Base-by-base conservation (phyloP, 2,797 vertebrate species). In the Macroramphosus scolopax region DNA sequence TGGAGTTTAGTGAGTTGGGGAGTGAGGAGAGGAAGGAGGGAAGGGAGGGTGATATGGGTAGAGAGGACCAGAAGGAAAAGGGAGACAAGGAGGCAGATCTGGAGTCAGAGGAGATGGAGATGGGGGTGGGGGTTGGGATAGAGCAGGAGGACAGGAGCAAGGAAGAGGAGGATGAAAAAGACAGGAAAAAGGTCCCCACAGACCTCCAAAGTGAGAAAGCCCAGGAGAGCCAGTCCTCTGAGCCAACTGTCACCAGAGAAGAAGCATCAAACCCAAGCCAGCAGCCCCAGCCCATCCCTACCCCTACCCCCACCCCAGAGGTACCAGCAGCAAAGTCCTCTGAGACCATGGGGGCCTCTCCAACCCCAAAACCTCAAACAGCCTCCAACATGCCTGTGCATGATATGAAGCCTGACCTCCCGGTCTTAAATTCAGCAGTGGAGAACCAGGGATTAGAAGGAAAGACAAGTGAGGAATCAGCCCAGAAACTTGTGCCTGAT, bases 21-120 rank as follows among this genome's bases (percentile, higher is more conserved):
- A 84, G 82, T 51, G 87, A 85, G 58, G 80, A 81, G 72, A 87
- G 89, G 68, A 83, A 28, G 31, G 38, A 20, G 28, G 24, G 17
- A 4, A 14, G 3, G 4, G 20, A 26, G 66, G 80, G 87, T 16
- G 87, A 91, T 68, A 89, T 92, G 71, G 82, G 86, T 20, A 57
- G 12, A 17, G 56, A 50, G 42, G 43, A 55, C 1, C 46, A 12
- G 36, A 45, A 8, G 13, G 42, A 71, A 34, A 51, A 37, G 15
- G 42, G 83, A 64, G 88, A 87, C 8, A 86, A 92, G 77, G 88
- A 91, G 68, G 87, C 78, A 48, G 88, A 89, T 80, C 89, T 79
- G 86, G 90, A 75, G 39, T 71, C 71, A 75, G 77, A 78, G 51
- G 91, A 92, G 75, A 82, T 87, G 84, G 92, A 93, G 82, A 77